A percentile compares a stretch with the other conserved stretches of the same genome.
Conservation (phyloP, 2,113 vertebrate genomes). For the Sander lucioperca region DNA sequence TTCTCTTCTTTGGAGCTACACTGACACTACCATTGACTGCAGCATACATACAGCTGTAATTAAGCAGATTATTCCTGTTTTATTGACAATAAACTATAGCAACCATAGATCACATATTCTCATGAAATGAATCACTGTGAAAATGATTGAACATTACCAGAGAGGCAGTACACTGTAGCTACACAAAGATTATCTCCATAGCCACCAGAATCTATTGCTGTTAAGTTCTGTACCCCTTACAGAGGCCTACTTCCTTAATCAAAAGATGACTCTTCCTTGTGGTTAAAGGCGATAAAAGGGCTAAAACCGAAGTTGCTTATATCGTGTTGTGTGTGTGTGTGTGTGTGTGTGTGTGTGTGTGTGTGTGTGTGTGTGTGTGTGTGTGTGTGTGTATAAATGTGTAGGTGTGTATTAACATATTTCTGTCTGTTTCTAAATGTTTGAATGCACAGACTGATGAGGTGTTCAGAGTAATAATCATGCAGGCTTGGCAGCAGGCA, state of each 20-base stretch:
- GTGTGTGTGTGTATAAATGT: not conserved
- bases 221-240: conserved; percentile 30
- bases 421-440: conserved; percentile 11
- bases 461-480: conserved; percentile 11
- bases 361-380: not conserved
- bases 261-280: conserved; percentile 50
- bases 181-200: conserved; percentile 42
- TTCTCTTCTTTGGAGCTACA: conserved; percentile 24
- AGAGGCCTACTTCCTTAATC: conserved; percentile 59
- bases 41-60: conserved; percentile 61
- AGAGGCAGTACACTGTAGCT: conserved; percentile 27
- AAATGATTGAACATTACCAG: conserved; percentile 62
- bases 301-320: conserved; percentile 19
- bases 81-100: conserved; percentile 63
- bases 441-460: not conserved
- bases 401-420: not conserved
- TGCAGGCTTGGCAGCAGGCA: not conserved
- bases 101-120: conserved; percentile 62
- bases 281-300: conserved; percentile 51
- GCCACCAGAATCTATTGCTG: conserved; percentile 39
- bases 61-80: conserved; percentile 65
- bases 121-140: conserved; percentile 61
- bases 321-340: not conserved
- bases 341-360: too few relatives aligned
- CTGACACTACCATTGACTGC: conserved; percentile 24